These are phyloP conservation scores for Holotrichia oblita DNA, from an alignment of 1,140 invertebrate genomes.

Conservation along the genomic window DNA sequence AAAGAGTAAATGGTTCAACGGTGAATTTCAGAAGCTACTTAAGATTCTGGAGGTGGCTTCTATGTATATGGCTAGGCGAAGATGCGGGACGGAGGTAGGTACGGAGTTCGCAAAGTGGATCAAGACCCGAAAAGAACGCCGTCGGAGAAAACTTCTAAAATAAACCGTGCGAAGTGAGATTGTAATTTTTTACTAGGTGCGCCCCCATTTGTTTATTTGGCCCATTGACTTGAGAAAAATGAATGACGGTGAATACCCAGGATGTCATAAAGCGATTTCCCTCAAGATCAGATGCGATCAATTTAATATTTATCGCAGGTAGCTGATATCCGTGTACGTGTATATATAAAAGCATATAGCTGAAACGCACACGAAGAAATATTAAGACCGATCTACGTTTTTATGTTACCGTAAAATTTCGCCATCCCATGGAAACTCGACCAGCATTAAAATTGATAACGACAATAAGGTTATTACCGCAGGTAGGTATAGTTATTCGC, in stretches of 20 bases:
- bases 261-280: slow-evolving; percentile 23
- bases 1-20: slow-evolving; percentile 45
- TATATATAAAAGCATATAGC: background rate
- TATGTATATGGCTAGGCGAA: slow-evolving; percentile 28
- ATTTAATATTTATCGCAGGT: slow-evolving; percentile 1
- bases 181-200: slow-evolving; percentile 29
- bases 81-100: slow-evolving; percentile 35
- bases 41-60: slow-evolving; percentile 43
- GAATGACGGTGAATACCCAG: slow-evolving; percentile 6
- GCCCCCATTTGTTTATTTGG: background rate
- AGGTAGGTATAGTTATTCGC: background rate
- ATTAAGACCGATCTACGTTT: slow-evolving; percentile 20
- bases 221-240: background rate
- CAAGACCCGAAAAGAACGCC: background rate
- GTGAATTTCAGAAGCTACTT: slow-evolving; percentile 44
- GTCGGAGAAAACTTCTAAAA: slow-evolving; percentile 1
- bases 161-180: background rate
- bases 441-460: slow-evolving; percentile 22
- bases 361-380: background rate
- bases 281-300: slow-evolving; percentile 6
- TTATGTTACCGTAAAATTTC: slow-evolving; percentile 12
- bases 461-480: background rate
- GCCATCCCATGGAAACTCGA: background rate
- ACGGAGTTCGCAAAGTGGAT: slow-evolving; percentile 24
- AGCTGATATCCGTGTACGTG: background rate